phyloP scores from a whole-genome alignment of 1,140 invertebrate species.

The Brachionus plicatilis region DNA sequence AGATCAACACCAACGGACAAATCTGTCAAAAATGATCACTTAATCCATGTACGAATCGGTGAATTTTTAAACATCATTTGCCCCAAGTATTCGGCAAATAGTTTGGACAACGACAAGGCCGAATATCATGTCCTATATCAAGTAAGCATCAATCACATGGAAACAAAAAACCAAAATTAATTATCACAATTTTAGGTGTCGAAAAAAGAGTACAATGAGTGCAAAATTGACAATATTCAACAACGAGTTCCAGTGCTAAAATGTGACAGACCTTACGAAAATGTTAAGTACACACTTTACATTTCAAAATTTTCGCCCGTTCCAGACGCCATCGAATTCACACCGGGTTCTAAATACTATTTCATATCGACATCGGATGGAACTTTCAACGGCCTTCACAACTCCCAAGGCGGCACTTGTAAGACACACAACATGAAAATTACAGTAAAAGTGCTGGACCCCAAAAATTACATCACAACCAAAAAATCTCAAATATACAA shows the following conservation, averaged over 20 bases:
- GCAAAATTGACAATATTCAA: conserved; percentile 13
- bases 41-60: conserved; percentile 36
- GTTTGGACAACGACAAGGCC: neutral
- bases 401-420: conserved; percentile 8
- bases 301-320: conserved; percentile 38
- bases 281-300: conserved; percentile 34
- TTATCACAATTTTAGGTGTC: neutral
- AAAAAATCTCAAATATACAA: neutral
- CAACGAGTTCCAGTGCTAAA: neutral
- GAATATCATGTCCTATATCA: conserved; percentile 6
- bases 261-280: conserved; percentile 27
- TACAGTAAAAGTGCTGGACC: neutral
- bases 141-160: neutral
- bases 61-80: conserved; percentile 39
- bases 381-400: neutral
- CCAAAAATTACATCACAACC: neutral
- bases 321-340: conserved; percentile 38
- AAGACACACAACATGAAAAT: conserved; percentile 19
- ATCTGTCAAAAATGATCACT: conserved; percentile 23
- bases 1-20: neutral
- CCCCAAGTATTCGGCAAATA: conserved; percentile 5
- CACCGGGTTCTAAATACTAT: conserved; percentile 5
- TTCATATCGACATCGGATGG: conserved; percentile 33
- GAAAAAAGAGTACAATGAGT: conserved; percentile 18
- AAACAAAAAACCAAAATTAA: neutral